Evolutionary conservation across 2,113 vertebrate species (phyloP).

Genomic region (Rousettus leschenaultii): DNA sequence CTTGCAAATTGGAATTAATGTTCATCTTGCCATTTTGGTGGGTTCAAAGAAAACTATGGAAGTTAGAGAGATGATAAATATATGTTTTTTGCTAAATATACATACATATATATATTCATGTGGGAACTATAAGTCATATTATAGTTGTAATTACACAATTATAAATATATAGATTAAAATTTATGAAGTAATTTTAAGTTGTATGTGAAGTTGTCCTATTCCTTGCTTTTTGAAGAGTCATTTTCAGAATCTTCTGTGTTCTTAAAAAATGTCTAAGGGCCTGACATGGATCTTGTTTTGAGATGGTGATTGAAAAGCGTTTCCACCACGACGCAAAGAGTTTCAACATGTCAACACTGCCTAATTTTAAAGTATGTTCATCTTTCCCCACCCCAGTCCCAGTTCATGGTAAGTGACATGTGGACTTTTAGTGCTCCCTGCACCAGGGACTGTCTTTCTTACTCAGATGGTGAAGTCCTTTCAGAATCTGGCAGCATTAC

Average conservation of each 20-base stretch:
- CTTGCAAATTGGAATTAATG: not conserved
- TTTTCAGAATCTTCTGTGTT: not conserved
- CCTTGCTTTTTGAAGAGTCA: not conserved
- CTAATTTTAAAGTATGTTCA: not conserved
- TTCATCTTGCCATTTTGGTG: not conserved
- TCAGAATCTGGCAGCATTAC: conserved; percentile 45
- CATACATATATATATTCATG: not conserved
- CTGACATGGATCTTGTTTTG: not conserved
- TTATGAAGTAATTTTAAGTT: not conserved
- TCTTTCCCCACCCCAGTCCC: conserved; percentile 42
- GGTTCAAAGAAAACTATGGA: not conserved
- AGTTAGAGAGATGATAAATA: not conserved
- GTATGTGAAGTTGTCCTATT: not conserved
- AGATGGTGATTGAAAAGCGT: not conserved
- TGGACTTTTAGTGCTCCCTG: conserved; percentile 29
- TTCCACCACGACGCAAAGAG: not conserved
- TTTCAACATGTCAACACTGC: not conserved
- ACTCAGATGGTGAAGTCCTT: not conserved
- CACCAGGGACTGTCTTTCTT: not conserved
- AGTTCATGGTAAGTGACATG: conserved; percentile 25
- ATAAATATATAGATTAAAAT: not conserved
- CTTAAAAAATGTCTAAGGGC: not conserved
- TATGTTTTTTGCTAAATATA: not conserved
- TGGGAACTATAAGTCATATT: not conserved
- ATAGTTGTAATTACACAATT: not conserved